Evolutionary conservation across 2,888 invertebrate species (phyloP).

Genomic region (Blomia tropicalis): DNA sequence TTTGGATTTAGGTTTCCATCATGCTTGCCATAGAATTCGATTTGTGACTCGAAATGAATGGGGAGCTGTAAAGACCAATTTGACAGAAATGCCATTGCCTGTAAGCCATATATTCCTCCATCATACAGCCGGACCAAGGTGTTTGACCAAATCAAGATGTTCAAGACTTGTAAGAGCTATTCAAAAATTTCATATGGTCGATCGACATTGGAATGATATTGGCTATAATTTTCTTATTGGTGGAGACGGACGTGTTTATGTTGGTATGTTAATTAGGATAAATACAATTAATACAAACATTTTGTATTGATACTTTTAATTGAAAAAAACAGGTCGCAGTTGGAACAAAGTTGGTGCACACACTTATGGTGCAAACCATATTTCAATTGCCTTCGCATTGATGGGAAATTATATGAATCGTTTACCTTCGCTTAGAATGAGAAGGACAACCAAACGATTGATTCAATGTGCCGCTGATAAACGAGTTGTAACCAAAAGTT

Average conservation of each 20-base stretch:
- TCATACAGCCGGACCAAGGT: slow-evolving; percentile 39
- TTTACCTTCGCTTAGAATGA: slow-evolving; percentile 31
- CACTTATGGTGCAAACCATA: slow-evolving; percentile 46
- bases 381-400: slow-evolving; percentile 33
- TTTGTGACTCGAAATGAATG: slow-evolving; percentile 31
- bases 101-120: slow-evolving; percentile 33
- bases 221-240: slow-evolving; percentile 62
- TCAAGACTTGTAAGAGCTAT: slow-evolving; percentile 41
- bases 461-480: slow-evolving; percentile 32
- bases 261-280: no score
- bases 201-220: slow-evolving; percentile 49
- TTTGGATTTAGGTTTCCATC: no score
- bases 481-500: slow-evolving; percentile 29
- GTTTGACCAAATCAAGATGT: slow-evolving; percentile 25
- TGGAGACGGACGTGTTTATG: slow-evolving; percentile 57
- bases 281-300: no score
- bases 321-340: slow-evolving; percentile 43
- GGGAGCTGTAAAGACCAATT: slow-evolving; percentile 30
- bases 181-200: slow-evolving; percentile 54
- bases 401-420: slow-evolving; percentile 33
- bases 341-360: slow-evolving; percentile 59
- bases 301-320: background rate
- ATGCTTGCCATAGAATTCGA: slow-evolving; percentile 15
- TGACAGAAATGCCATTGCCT: slow-evolving; percentile 31
- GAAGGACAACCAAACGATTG: slow-evolving; percentile 31